Base-by-base conservation (phyloP, 2,113 vertebrate species). In the Stigmatopora argus region DNA sequence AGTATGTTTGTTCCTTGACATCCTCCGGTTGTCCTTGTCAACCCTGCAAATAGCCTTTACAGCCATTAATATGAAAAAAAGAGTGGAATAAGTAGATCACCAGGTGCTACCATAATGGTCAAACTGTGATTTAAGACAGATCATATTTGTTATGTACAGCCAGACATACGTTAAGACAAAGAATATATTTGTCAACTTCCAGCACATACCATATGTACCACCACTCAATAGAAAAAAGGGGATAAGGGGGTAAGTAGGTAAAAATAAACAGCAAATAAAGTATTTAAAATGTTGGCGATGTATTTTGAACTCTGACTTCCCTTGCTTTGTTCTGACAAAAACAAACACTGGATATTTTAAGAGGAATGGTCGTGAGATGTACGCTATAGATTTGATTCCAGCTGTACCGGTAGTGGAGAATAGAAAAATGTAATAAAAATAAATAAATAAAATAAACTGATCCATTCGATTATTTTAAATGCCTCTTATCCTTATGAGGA, bases 1-100 rank as follows among this genome's bases (percentile, higher is more conserved):
- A 45, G 59, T 77, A 72, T 82, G 86, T 86, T 82, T 75, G 82
- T 79, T 46, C 71, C 67, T 48, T 73, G 62, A 65, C 73, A 73
- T 81, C 79, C 77, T 59, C 65, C 78, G 34, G 56, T 44, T 48
- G 63, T 21, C 74, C 70, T 77, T 74, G 73, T 77, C 78, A 67
- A 69, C 67, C 64, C 72, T 59, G 55, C 69, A 75, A 74, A 71
- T 76, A 49, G 66, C 62, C 79, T 85, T 88, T 81, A 83, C 5
- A 67, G 77, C 74, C 63, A 66, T 75, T 80, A 81, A 86, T 82
- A 77, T 75, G n/a, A n/a, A 82, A 67, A 71, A 82, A 75, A 71
- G 78, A 74, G 69, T 72, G 80, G 75, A 81, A 76, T 49, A 31
- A 38, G 63, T 46, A 56, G 12, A 9, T 52, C 19, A 52, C 51